A percentile compares a stretch with the other conserved stretches of the same genome.
phyloP scores from a whole-genome alignment of 2,888 invertebrate species.

The Tiliacea aurago region DNA sequence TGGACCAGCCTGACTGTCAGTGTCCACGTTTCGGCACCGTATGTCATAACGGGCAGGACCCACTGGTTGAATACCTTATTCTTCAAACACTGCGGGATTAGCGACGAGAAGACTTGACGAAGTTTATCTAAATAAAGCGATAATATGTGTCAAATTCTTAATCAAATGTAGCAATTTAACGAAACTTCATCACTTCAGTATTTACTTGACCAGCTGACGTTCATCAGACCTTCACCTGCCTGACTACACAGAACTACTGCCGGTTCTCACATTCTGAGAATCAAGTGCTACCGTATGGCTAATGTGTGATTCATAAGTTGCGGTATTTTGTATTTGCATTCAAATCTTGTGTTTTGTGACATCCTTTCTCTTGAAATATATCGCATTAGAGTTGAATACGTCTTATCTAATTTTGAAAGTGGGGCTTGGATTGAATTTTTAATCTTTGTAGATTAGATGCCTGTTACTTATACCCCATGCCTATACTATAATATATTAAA shows the following conservation, averaged over 20 bases:
- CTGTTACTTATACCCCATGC: background rate
- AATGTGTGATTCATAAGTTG: constrained; percentile 60
- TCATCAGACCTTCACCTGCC: constrained; percentile 42
- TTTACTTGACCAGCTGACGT: constrained; percentile 39
- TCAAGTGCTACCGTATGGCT: constrained; percentile 45
- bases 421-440: constrained; percentile 13
- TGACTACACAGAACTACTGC: constrained; percentile 30
- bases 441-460: background rate
- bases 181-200: background rate
- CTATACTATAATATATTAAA: too few species aligned
- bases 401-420: constrained; percentile 39
- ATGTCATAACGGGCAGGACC: too few species aligned
- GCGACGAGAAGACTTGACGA: too few species aligned
- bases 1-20: too few species aligned
- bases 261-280: constrained; percentile 58
- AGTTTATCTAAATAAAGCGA: too few species aligned
- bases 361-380: constrained; percentile 65
- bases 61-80: too few species aligned
- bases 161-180: background rate
- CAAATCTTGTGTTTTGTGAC: constrained; percentile 53
- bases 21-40: too few species aligned
- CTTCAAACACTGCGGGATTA: too few species aligned
- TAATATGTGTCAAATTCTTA: background rate
- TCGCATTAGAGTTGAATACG: constrained; percentile 37
- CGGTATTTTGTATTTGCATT: constrained; percentile 61